These are phyloP conservation scores for Uropetala carovei DNA, from an alignment of 2,888 invertebrate species.

Conservation along the genomic window DNA sequence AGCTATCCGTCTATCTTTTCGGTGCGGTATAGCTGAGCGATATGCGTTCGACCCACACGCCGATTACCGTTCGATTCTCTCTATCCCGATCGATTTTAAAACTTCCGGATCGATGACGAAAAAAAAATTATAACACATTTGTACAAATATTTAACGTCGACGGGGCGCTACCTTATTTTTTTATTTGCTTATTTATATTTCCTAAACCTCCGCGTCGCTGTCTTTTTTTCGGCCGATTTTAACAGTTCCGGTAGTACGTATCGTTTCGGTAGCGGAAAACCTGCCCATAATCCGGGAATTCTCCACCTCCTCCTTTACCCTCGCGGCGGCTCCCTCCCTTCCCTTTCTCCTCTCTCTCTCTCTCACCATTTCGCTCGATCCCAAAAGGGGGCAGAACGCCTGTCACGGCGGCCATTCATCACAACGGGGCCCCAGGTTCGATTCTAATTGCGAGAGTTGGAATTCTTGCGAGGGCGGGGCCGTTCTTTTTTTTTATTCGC, in stretches of 20 bases:
- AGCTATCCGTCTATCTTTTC: conserved; percentile 35
- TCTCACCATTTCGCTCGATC: not conserved
- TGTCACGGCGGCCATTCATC: conserved; percentile 62
- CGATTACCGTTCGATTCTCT: conserved; percentile 58
- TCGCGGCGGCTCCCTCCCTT: not conserved
- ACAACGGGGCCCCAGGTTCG: conserved; percentile 64
- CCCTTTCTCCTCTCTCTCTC: not conserved
- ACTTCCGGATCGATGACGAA: not conserved
- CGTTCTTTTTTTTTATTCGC: not conserved
- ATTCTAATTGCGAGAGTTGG: conserved; percentile 63
- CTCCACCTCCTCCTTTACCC: not conserved
- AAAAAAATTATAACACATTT: no score
- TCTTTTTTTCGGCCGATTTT: not conserved
- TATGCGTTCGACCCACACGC: conserved; percentile 41
- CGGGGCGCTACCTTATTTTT: not conserved
- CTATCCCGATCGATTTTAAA: conserved; percentile 33
- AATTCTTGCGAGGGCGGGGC: conserved; percentile 26
- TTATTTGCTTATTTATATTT: not conserved
- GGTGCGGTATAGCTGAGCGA: conserved; percentile 40
- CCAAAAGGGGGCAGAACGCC: conserved; percentile 30
- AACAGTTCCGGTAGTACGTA: not conserved
- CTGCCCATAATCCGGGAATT: not conserved
- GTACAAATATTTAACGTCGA: no score
- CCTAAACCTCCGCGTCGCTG: not conserved
- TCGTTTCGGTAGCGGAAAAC: conserved; percentile 5